Percentiles rank a stretch among this genome's conserved stretches.
Conservation (phyloP, 2,888 invertebrate genomes). For the Drosophila percnosoma region DNA sequence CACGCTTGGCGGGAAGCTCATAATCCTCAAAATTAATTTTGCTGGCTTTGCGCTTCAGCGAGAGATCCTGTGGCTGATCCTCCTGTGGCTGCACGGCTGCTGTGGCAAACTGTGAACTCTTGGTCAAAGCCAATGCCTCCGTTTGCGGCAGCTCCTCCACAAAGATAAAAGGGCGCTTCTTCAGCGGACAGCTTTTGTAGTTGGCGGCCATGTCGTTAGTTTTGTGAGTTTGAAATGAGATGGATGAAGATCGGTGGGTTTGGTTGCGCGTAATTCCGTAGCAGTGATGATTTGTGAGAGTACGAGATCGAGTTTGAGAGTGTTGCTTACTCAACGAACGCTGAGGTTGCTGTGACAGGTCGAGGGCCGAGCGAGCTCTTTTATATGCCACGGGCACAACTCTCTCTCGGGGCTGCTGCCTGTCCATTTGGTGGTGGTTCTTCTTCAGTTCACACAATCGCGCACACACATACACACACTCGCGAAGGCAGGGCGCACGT, state of each 20-base stretch:
- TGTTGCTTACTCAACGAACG: conserved; percentile 80
- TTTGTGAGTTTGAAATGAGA: conserved; percentile 7
- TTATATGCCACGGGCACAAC: conserved; percentile 68
- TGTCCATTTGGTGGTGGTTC: conserved; percentile 71
- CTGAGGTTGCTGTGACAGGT: conserved; percentile 83
- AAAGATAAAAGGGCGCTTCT: conserved; percentile 93
- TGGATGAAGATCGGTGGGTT: conserved; percentile 12
- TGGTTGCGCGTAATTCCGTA: conserved; percentile 42
- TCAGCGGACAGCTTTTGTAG: conserved; percentile 95
- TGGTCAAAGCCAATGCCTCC: conserved; percentile 73
- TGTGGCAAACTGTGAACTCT: conserved; percentile 44
- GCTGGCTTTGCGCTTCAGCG: conserved; percentile 81
- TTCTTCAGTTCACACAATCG: conserved; percentile 62
- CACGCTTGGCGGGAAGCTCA: conserved; percentile 72
- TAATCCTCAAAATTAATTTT: conserved; percentile 63
- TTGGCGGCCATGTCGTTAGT: conserved; percentile 84
- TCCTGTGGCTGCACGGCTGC: conserved; percentile 14
- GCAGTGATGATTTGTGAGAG: conserved; percentile 28
- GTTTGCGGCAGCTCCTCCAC: conserved; percentile 86
- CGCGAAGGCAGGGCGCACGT: conserved; percentile 54
- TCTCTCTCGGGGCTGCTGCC: conserved; percentile 42
- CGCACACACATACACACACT: conserved; percentile 48
- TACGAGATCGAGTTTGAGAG: conserved; percentile 37
- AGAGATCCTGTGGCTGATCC: conserved; percentile 83
- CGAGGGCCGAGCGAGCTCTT: conserved; percentile 72